A percentile compares a stretch with the other conserved stretches of the same genome.
phyloP scores from a whole-genome alignment of 2,113 vertebrate species.

The Micronycteris hirsuta region DNA sequence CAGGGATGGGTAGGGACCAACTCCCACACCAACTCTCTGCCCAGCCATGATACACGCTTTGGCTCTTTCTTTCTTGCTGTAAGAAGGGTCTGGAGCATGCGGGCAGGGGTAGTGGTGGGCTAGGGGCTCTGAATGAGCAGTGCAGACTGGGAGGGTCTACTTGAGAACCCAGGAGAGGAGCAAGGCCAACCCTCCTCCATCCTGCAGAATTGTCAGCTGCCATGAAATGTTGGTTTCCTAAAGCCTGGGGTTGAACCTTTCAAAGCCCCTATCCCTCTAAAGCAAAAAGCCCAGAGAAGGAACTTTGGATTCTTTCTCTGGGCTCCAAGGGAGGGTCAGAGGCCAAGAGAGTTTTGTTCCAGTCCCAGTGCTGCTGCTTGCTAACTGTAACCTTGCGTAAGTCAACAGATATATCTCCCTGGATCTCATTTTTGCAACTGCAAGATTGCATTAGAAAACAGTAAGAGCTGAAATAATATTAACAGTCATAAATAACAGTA shows the following conservation, averaged over 20 bases:
- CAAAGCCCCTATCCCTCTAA: neutral
- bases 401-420: neutral
- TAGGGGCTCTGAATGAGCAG: neutral
- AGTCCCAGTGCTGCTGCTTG: neutral
- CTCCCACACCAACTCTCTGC: neutral
- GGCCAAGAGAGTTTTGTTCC: neutral
- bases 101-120: neutral
- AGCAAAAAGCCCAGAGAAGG: neutral
- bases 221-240: neutral
- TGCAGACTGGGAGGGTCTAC: neutral
- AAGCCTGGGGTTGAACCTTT: neutral
- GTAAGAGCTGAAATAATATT: neutral
- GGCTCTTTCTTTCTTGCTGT: neutral
- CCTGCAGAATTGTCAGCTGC: neutral
- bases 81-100: neutral
- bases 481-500: neutral
- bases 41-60: too few species aligned
- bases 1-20: neutral
- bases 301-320: neutral
- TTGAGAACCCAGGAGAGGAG: neutral
- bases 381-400: neutral
- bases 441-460: neutral
- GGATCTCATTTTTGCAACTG: neutral
- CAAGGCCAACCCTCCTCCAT: neutral
- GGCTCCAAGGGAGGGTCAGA: neutral